Evolutionary conservation across 2,797 vertebrate genomes (phyloP).

Genomic region (Echeneis naucrates): DNA sequence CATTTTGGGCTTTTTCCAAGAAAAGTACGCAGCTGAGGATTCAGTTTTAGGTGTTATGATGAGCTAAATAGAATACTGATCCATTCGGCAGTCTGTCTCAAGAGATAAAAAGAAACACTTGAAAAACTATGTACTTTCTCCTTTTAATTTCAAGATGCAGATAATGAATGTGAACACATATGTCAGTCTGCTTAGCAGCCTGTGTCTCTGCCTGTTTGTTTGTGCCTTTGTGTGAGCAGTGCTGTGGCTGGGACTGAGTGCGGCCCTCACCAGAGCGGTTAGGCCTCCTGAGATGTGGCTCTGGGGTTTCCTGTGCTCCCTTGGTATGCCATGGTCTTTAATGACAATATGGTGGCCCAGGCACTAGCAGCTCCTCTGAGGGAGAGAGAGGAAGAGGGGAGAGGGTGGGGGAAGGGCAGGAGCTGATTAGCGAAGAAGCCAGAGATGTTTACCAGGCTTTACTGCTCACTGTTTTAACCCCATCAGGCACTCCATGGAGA

Average conservation of each 20-base stretch:
- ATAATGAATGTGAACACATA: conserved; percentile 62
- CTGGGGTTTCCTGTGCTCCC: conserved; percentile 75
- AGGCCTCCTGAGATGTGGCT: conserved; percentile 78
- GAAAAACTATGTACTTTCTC: conserved; percentile 19
- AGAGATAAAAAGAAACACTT: conserved; percentile 47
- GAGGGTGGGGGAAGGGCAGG: conserved; percentile 31
- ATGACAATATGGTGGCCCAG: conserved; percentile 87
- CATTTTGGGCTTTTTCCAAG: conserved; percentile 55
- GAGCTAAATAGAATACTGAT: conserved; percentile 66
- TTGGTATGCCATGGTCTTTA: conserved; percentile 78
- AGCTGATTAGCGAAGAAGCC: conserved; percentile 73
- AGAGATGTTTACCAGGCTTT: conserved; percentile 80
- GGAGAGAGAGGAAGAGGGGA: conserved; percentile 17
- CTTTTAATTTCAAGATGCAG: conserved; percentile 55
- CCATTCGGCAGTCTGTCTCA: conserved; percentile 50
- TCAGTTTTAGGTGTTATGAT: conserved; percentile 62
- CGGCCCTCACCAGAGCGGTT: conserved; percentile 63
- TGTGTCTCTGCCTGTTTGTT: conserved; percentile 64
- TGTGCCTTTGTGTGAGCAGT: conserved; percentile 67
- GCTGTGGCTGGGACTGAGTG: conserved; percentile 56
- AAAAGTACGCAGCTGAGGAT: conserved; percentile 50
- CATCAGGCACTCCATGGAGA: conserved; percentile 58
- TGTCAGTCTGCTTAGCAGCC: conserved; percentile 59
- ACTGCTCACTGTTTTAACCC: conserved; percentile 65
- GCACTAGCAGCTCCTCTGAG: conserved; percentile 73